Conservation (phyloP, 2,113 vertebrate genomes). For the Boulengeromyrus knoepffleri region DNA sequence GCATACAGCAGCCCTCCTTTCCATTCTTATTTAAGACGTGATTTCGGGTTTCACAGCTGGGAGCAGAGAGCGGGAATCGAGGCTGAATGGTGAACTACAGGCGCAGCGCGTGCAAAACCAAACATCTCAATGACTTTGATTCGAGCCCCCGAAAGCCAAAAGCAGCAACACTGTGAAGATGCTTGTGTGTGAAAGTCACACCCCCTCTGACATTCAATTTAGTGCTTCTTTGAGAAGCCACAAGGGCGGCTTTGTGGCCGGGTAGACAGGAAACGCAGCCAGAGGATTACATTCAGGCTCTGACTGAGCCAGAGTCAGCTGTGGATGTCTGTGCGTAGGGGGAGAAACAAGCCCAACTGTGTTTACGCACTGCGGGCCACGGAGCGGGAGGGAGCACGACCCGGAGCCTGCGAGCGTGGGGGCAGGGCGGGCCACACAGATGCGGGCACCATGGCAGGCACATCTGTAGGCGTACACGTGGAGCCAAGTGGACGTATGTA, state of each 20-base stretch:
- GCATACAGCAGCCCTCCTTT: neutral
- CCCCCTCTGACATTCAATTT: neutral
- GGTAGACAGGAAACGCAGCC: constrained; percentile 5
- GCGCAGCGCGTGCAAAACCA: neutral
- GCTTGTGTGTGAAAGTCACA: neutral
- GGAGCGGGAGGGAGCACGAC: no score
- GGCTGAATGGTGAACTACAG: neutral
- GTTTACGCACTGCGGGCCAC: neutral
- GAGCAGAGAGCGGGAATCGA: neutral
- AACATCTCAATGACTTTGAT: neutral
- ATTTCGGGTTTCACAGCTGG: neutral
- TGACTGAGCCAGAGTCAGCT: constrained; percentile 8
- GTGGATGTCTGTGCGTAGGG: neutral
- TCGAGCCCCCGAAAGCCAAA: neutral
- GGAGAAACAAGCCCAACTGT: constrained; percentile 14
- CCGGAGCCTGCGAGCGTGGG: neutral
- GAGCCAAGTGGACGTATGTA: neutral
- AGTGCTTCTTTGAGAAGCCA: constrained; percentile 1
- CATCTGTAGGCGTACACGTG: neutral
- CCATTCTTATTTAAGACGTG: neutral
- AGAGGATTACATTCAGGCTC: constrained; percentile 2
- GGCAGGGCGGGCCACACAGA: neutral
- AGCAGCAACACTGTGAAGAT: neutral
- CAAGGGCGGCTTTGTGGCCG: neutral
- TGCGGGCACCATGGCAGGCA: neutral